A percentile compares a stretch with the other conserved stretches of the same genome.
phyloP scores from a whole-genome alignment of 2,888 invertebrate genomes.

The Lamellibrachia columna region DNA sequence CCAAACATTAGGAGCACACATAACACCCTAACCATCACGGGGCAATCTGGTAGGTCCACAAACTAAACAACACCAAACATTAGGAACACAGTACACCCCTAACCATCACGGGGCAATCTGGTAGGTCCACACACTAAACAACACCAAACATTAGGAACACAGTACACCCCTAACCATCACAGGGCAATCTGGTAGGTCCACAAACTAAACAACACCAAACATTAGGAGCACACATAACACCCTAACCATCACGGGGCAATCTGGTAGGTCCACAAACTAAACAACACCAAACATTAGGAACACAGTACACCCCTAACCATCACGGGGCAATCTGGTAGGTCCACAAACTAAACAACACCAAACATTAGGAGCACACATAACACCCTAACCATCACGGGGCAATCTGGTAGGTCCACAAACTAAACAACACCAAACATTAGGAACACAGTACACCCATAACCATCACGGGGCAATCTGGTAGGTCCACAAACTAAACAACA shows the following conservation, averaged over 20 bases:
- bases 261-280: background rate
- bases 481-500: background rate
- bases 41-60: too few species aligned
- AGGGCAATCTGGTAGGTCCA: too few species aligned
- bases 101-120: background rate
- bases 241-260: background rate
- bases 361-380: background rate
- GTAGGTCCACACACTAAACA: background rate
- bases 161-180: background rate
- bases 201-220: conserved; percentile 35
- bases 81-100: background rate
- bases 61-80: background rate
- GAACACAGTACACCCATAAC: background rate
- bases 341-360: background rate
- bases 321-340: background rate
- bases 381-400: background rate
- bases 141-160: background rate
- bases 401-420: background rate
- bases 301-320: background rate
- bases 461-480: background rate
- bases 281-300: background rate
- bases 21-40: background rate
- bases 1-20: background rate
- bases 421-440: background rate
- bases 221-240: background rate